Evolutionary conservation across 1,140 invertebrate genomes (phyloP).

Genomic region (Philaenus spumarius): DNA sequence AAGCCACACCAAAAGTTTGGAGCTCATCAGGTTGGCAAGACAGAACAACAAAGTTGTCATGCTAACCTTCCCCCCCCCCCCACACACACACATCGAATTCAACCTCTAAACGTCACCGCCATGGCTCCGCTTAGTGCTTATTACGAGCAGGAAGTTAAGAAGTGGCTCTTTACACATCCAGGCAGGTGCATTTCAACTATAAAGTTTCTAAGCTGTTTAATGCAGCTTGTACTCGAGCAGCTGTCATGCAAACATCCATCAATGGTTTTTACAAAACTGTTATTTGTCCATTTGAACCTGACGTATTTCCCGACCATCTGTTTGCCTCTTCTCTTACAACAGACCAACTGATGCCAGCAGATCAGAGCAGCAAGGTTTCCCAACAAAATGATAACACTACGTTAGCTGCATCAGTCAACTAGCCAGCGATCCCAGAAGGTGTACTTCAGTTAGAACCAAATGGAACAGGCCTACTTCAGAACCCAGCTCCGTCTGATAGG

Average conservation of each 20-base stretch:
- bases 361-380: conserved; percentile 1
- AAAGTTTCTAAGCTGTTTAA: conserved; percentile 30
- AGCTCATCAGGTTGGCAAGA: conserved; percentile 28
- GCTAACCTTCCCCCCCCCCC: conserved; percentile 33
- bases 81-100: conserved; percentile 29
- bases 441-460: background rate
- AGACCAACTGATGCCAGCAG: background rate
- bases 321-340: background rate
- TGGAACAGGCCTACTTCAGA: background rate
- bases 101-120: conserved; percentile 34
- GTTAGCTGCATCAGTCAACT: background rate
- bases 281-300: conserved; percentile 14
- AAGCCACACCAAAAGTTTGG: conserved; percentile 34
- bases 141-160: conserved; percentile 32
- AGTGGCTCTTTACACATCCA: conserved; percentile 36
- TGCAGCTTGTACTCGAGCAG: conserved; percentile 27
- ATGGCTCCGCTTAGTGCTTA: conserved; percentile 26
- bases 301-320: background rate
- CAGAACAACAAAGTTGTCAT: conserved; percentile 30
- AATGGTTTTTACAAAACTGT: conserved; percentile 33
- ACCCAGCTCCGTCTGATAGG: conserved; percentile 2
- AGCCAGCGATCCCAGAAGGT: background rate
- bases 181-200: conserved; percentile 31
- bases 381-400: background rate
- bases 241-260: conserved; percentile 32